These are phyloP conservation scores for Machimus rusticus DNA, from an alignment of 2,888 invertebrate genomes.

Conservation along the genomic window DNA sequence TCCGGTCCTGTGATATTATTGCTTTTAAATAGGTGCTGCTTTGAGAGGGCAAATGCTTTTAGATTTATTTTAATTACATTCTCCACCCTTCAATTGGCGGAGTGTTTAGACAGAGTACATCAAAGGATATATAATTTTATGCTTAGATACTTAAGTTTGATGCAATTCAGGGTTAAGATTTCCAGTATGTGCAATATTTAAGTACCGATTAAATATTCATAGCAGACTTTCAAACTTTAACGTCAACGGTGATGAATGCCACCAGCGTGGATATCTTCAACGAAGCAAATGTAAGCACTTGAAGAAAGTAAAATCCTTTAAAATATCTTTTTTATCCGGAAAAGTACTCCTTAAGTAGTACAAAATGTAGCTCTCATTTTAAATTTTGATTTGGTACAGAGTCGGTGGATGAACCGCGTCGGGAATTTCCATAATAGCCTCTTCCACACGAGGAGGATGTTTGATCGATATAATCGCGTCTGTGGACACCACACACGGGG, in stretches of 20 bases:
- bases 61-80: background rate
- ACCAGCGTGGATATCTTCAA: background rate
- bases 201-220: slow-evolving; percentile 6
- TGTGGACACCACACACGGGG: background rate
- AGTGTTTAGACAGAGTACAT: background rate
- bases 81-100: background rate
- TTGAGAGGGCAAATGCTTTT: background rate
- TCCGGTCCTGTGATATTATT: background rate
- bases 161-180: background rate
- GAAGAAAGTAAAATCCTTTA: background rate
- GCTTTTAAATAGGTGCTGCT: background rate
- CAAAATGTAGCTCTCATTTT: background rate
- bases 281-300: background rate
- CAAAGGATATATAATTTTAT: background rate
- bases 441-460: background rate
- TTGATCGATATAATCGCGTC: background rate
- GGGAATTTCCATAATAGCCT: background rate
- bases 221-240: background rate
- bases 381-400: background rate
- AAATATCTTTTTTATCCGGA: background rate
- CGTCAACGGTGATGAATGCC: background rate
- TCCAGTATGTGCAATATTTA: background rate
- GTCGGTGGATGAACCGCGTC: background rate
- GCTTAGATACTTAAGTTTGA: background rate
- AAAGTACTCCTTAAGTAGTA: background rate